phyloP scores from a whole-genome alignment of 2,797 vertebrate genomes.

The Dermochelys coriacea region DNA sequence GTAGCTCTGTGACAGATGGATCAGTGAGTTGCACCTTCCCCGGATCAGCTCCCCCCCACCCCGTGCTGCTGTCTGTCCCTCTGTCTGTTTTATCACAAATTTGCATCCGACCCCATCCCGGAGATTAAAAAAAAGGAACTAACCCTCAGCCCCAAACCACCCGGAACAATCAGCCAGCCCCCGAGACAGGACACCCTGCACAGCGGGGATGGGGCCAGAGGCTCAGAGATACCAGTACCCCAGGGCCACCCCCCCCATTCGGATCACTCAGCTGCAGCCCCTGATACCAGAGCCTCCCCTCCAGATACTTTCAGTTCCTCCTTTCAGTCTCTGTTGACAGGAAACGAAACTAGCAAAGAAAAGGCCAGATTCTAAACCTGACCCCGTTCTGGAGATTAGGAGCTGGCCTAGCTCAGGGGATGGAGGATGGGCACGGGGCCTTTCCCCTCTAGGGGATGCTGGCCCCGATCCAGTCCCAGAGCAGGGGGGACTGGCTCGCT shows the following conservation, averaged over 20 bases:
- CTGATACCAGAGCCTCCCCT: not conserved
- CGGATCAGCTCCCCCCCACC: too few species aligned
- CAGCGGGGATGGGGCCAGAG: too few species aligned
- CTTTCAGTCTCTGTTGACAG: not conserved
- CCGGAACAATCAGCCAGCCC: too few species aligned
- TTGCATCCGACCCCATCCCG: not conserved
- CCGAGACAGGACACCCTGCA: too few species aligned
- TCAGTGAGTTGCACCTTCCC: too few species aligned
- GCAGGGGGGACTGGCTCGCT: too few species aligned
- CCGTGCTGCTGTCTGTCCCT: too few species aligned
- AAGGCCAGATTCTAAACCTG: not conserved
- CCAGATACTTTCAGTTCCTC: not conserved
- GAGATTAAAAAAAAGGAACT: not conserved
- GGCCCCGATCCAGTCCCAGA: not conserved
- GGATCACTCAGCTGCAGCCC: not conserved
- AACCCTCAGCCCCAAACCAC: too few species aligned
- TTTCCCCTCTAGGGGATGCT: not conserved
- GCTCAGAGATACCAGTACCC: not conserved
- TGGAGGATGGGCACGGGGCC: not conserved
- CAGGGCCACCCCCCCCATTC: not conserved
- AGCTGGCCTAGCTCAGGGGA: not conserved
- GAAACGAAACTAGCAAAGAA: not conserved
- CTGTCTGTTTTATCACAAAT: not conserved
- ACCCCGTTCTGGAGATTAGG: not conserved
- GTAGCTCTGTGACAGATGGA: too few species aligned